These are phyloP conservation scores for Orthosia incerta DNA, from an alignment of 2,888 invertebrate species.

Conservation along the genomic window DNA sequence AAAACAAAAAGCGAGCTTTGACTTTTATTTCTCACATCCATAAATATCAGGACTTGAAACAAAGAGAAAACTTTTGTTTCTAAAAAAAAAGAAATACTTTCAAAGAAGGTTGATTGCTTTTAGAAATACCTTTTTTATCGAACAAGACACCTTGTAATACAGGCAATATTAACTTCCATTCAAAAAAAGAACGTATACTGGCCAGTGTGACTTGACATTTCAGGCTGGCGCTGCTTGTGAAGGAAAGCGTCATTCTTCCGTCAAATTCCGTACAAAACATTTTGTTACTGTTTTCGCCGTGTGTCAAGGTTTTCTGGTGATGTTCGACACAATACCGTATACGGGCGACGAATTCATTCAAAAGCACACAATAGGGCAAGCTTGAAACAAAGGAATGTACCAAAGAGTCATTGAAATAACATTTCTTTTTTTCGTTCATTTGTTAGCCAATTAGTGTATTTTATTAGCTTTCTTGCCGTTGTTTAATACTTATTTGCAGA, in stretches of 20 bases:
- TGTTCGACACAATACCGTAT: slow-evolving; percentile 13
- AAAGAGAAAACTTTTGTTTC: slow-evolving; percentile 28
- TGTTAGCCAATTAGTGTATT: slow-evolving; percentile 22
- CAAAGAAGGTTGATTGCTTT: slow-evolving; percentile 10
- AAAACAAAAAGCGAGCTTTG: neutral
- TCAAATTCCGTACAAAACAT: slow-evolving; percentile 9
- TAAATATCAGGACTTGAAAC: slow-evolving; percentile 25
- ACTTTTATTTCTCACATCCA: neutral
- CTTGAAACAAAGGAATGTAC: slow-evolving; percentile 39
- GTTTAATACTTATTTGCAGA: slow-evolving; percentile 6
- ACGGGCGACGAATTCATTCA: slow-evolving; percentile 31
- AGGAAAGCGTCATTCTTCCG: slow-evolving; percentile 1
- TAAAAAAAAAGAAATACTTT: slow-evolving; percentile 20
- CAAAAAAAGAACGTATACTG: neutral
- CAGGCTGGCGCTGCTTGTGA: slow-evolving; percentile 29
- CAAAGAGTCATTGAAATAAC: slow-evolving; percentile 32
- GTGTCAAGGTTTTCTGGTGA: slow-evolving; percentile 23
- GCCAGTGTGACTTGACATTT: slow-evolving; percentile 6
- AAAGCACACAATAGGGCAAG: slow-evolving; percentile 23
- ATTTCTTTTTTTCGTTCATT: slow-evolving; percentile 34
- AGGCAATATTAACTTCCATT: slow-evolving; percentile 21
- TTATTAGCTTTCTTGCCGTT: neutral
- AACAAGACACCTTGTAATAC: slow-evolving; percentile 29
- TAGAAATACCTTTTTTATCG: slow-evolving; percentile 25
- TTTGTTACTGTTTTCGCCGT: slow-evolving; percentile 36